Conservation (phyloP, 37 sponge, comb jelly and placozoan genomes). For the Hexactinellida sp. region DNA sequence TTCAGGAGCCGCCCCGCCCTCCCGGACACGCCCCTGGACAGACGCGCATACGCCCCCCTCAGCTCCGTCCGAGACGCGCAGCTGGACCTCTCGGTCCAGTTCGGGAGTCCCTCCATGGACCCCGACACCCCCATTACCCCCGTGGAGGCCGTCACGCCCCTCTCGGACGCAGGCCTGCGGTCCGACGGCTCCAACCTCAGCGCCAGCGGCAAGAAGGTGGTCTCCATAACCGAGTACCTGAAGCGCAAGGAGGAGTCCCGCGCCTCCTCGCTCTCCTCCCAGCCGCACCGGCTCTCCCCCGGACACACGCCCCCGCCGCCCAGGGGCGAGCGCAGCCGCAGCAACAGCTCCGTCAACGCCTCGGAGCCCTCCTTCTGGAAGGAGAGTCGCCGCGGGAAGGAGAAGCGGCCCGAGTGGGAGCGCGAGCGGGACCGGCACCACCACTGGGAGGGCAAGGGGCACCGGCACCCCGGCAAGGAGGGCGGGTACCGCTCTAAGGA, state of each 20-base stretch:
- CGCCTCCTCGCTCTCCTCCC: not conserved
- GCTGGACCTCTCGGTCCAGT: not conserved
- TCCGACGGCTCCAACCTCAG: not conserved
- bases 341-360: not conserved
- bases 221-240: not conserved
- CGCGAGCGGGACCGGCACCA: not conserved
- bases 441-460: not conserved
- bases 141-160: not conserved
- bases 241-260: not conserved
- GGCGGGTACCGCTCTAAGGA: not conserved
- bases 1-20: not conserved
- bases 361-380: slow-evolving; percentile 1
- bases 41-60: not conserved
- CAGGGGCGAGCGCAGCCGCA: not conserved
- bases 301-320: not conserved
- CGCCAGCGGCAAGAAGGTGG: not conserved
- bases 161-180: not conserved
- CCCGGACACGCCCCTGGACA: not conserved
- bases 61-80: not conserved
- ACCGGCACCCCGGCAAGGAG: not conserved
- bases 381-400: not conserved
- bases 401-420: not conserved
- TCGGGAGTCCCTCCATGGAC: not conserved
- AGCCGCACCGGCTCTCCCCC: not conserved
- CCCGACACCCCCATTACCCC: not conserved